Percentiles rank a stretch among this genome's conserved stretches.
Evolutionary conservation across 2,113 vertebrate genomes (phyloP).

Genomic region (Mus spicilegus): DNA sequence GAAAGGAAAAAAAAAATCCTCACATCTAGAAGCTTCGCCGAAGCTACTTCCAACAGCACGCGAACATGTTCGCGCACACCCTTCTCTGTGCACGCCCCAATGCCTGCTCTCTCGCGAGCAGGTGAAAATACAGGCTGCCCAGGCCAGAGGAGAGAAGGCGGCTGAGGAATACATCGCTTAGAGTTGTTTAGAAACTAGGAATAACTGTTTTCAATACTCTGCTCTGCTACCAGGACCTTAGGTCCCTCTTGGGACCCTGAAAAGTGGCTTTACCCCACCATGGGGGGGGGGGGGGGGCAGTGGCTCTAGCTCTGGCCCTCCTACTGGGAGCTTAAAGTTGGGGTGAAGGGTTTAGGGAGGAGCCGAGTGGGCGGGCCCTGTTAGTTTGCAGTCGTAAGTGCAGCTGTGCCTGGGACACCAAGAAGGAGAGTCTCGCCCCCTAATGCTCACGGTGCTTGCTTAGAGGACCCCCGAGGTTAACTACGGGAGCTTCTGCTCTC

Average conservation of each 20-base stretch:
- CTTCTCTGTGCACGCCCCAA: background rate
- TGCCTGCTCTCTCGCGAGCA: background rate
- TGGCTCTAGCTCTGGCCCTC: background rate
- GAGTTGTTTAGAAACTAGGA: background rate
- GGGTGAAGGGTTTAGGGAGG: constrained; percentile 46
- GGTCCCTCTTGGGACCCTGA: background rate
- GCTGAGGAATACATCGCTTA: background rate
- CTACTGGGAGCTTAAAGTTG: rapidly evolving
- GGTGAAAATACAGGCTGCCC: too few relatives aligned
- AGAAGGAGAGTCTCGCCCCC: background rate
- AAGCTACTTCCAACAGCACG: background rate
- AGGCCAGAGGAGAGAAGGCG: background rate
- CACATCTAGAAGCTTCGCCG: constrained; percentile 34
- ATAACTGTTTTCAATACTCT: background rate
- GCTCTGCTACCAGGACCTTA: background rate
- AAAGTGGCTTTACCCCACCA: background rate
- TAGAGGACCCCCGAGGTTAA: constrained; percentile 5
- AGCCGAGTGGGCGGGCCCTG: constrained; percentile 65
- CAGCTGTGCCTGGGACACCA: background rate
- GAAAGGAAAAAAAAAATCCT: background rate
- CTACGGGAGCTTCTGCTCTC: background rate
- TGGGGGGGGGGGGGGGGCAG: background rate
- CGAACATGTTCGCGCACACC: background rate
- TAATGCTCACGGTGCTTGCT: background rate
- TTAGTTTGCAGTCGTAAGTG: constrained; percentile 35